Base-by-base conservation (phyloP, 2,888 invertebrate species). In the Stegophylla sp. region DNA sequence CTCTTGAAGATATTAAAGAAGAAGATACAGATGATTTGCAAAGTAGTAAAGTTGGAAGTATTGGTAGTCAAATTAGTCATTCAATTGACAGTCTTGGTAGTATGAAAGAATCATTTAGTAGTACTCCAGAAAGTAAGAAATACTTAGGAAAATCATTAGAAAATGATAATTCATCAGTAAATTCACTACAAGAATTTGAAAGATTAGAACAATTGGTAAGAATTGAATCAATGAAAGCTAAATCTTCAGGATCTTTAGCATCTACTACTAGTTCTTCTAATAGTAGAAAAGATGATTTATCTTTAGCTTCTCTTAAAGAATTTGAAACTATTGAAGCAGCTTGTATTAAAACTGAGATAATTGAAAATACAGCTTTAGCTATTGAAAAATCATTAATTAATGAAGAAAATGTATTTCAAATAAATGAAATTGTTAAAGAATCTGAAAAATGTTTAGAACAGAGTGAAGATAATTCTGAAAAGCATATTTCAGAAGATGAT, bases 131-230 rank as follows among this genome's bases (percentile, higher is more conserved):
- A 85, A 91, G 94, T n/a, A 91, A 93, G 85, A 92, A 93, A 85
- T 94, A 93, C 86, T 92, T 95, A 85, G 91, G 92, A 4, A 91
- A 92, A 84, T 90, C 91, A 84, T 91, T 93, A n/a, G 96, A 97
- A 84, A 93, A 94, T 85, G 97, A 97, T 86, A 95, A 96, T 86
- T 90, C 95, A 61, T 97, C 97, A 0, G 92, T 97, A 87, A 95
- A 93, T 83, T 97, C 97, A 9, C 89, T 97, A 82, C 95, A 96
- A 87, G 97, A 97, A 86, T 97, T 97, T 88, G 97, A 97, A 88
- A 92, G 92, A 83, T 88, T 97, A 17, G 97, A 97, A 87, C 91
- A 91, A 84, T 93, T 94, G 1, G 91, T 97, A 85, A 91, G 91
- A 0, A 89, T 94, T 86, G 95, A 95, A 86, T 93, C 92, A 86